Evolutionary conservation across 2,113 vertebrate species (phyloP).

Genomic region (Hypocryptadius cinnamomeus): DNA sequence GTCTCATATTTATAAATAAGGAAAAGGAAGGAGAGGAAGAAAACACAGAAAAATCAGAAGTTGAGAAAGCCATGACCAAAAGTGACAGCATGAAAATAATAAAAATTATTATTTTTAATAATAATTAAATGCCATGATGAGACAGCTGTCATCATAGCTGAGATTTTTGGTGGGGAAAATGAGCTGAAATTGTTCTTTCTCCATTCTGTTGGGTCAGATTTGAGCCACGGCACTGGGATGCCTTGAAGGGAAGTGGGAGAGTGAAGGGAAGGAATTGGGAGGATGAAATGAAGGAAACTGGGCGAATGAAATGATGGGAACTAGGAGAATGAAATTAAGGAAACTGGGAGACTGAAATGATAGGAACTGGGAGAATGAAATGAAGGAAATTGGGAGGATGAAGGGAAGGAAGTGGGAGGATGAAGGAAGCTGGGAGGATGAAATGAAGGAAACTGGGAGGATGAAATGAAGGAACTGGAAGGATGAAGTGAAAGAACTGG

Average conservation of each 20-base stretch:
- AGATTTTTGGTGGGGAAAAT: not conserved
- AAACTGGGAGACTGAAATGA: rapidly evolving
- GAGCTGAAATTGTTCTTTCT: not conserved
- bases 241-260: not conserved
- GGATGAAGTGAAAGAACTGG: rapidly evolving
- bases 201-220: not conserved
- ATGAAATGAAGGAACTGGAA: not conserved
- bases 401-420: not conserved
- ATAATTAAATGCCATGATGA: not conserved
- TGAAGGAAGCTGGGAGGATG: not conserved
- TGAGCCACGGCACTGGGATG: not conserved
- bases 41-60: not conserved
- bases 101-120: not conserved
- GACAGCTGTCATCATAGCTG: not conserved
- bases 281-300: not conserved
- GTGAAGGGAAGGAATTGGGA: not conserved
- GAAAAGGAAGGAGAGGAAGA: not conserved
- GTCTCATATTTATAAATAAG: not conserved
- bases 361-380: too few relatives aligned
- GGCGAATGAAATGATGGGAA: not conserved
- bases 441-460: not conserved
- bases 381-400: not conserved
- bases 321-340: not conserved
- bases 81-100: not conserved
- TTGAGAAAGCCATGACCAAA: not conserved